Evolutionary conservation across 1,140 invertebrate genomes (phyloP).

Genomic region (Amyelois transitella): DNA sequence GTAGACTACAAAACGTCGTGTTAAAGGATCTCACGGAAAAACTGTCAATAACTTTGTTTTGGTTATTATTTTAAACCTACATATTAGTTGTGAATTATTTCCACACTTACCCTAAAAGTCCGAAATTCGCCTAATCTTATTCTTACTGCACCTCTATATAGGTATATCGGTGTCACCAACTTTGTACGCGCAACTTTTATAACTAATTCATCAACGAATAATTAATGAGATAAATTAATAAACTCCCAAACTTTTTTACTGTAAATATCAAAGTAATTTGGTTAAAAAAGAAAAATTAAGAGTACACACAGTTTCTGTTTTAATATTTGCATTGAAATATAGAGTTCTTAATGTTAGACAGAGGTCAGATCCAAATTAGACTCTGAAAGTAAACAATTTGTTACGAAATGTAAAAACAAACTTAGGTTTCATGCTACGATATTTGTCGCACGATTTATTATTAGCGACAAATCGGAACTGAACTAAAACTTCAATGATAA

Average conservation of each 20-base stretch:
- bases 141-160: not conserved
- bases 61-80: constrained; percentile 20
- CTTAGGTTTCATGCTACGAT: too few relatives aligned
- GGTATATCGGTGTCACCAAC: not conserved
- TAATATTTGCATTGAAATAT: not conserved
- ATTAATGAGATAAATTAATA: not conserved
- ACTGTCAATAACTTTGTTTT: constrained; percentile 19
- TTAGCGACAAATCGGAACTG: not conserved
- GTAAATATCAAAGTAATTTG: not conserved
- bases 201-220: not conserved
- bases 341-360: not conserved
- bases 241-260: not conserved
- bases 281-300: not conserved
- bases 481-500: too few relatives aligned
- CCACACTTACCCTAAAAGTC: not conserved
- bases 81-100: constrained; percentile 25
- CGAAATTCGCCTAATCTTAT: not conserved
- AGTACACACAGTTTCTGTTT: not conserved
- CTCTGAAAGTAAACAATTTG: not conserved
- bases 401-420: too few relatives aligned
- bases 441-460: not conserved
- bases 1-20: constrained; percentile 9
- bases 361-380: not conserved
- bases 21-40: constrained; percentile 11
- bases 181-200: not conserved